These are phyloP conservation scores for Parambassis ranga DNA, from an alignment of 2,797 vertebrate genomes.

Conservation along the genomic window DNA sequence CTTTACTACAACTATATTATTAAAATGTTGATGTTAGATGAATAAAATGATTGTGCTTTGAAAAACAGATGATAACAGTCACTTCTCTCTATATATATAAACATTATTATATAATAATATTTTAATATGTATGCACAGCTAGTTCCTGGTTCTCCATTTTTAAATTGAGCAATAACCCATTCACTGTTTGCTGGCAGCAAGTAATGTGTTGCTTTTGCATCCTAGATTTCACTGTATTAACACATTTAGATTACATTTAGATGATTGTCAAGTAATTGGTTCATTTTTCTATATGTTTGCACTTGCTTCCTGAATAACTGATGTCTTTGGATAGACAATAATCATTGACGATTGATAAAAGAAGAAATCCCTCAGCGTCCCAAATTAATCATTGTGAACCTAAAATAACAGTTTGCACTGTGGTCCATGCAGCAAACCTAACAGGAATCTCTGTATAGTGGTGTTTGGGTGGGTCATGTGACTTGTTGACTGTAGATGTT, in stretches of 20 bases:
- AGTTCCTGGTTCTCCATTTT: no score
- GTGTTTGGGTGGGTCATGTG: background rate
- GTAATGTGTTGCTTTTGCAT: background rate
- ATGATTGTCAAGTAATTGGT: background rate
- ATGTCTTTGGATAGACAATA: background rate
- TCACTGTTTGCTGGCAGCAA: background rate
- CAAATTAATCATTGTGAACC: background rate
- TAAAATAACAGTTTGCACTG: slow-evolving; percentile 15
- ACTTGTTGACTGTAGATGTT: slow-evolving; percentile 40
- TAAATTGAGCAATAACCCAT: background rate
- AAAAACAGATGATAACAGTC: background rate
- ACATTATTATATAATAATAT: no score
- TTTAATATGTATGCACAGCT: no score
- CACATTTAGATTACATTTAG: background rate
- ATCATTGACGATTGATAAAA: no score
- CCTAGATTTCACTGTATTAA: background rate
- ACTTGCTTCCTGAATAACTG: background rate
- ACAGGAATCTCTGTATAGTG: slow-evolving; percentile 10
- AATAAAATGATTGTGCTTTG: slow-evolving; percentile 6
- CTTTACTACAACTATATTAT: background rate
- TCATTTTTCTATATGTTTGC: background rate
- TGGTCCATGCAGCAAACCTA: background rate
- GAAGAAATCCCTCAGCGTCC: background rate
- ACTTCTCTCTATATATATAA: background rate
- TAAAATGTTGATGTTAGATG: background rate